Evolutionary conservation across 1,140 invertebrate species (phyloP).

Genomic region (Goniozus legneri): DNA sequence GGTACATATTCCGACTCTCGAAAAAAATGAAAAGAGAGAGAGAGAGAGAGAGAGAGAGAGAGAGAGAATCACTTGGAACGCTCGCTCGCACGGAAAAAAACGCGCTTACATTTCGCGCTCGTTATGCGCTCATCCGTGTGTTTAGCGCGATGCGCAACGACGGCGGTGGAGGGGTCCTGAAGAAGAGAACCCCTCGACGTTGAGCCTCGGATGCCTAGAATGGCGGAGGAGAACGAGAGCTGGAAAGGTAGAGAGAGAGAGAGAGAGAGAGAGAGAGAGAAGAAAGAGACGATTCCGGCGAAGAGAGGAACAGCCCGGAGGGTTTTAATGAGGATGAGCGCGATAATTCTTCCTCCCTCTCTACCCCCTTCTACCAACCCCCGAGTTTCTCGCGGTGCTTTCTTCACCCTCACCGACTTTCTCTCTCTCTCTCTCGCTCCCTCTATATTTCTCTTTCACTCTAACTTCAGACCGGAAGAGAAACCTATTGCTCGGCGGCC

Average conservation of each 20-base stretch:
- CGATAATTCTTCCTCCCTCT: slow-evolving; percentile 15
- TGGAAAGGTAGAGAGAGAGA: too few species aligned
- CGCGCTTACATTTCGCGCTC: too few species aligned
- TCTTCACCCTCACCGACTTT: neutral
- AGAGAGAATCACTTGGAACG: too few species aligned
- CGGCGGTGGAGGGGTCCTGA: too few species aligned
- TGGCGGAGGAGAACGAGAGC: too few species aligned
- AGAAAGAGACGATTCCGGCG: neutral
- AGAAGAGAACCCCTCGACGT: too few species aligned
- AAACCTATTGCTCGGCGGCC: too few species aligned
- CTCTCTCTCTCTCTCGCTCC: neutral
- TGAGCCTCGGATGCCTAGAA: too few species aligned
- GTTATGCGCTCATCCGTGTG: too few species aligned
- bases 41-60: neutral
- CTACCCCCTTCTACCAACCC: neutral
- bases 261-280: neutral
- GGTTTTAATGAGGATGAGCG: slow-evolving; percentile 45
- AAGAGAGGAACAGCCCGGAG: slow-evolving; percentile 16
- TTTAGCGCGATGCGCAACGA: too few species aligned
- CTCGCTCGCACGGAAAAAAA: too few species aligned
- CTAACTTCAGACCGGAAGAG: neutral
- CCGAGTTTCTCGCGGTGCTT: neutral
- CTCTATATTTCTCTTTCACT: neutral
- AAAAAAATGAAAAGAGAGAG: neutral
- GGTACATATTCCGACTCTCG: too few species aligned